Evolutionary conservation across 2,113 vertebrate genomes (phyloP).

Genomic region (Bothrops jararaca): DNA sequence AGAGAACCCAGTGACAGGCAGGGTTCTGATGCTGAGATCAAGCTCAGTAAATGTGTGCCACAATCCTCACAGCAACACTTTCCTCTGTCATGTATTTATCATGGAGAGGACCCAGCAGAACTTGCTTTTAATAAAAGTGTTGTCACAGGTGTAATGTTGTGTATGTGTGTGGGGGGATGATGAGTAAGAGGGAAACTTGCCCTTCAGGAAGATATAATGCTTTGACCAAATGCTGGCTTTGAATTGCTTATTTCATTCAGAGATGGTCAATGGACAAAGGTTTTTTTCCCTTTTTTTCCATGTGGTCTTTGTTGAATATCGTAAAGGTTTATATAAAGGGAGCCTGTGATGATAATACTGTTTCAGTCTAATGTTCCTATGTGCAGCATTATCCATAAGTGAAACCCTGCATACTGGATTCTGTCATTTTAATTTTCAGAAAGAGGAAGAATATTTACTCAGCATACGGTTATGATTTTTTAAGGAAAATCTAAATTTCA

Average conservation of each 20-base stretch:
- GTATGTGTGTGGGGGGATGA: background rate
- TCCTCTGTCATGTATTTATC: background rate
- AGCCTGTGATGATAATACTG: slow-evolving; percentile 48
- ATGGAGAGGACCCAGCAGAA: background rate
- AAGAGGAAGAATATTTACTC: background rate
- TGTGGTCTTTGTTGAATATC: slow-evolving; percentile 51
- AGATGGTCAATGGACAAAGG: slow-evolving; percentile 32
- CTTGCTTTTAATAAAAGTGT: slow-evolving; percentile 16
- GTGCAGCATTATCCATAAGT: slow-evolving; percentile 45
- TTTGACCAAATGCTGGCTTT: slow-evolving; percentile 27
- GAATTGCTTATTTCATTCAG: slow-evolving; percentile 51
- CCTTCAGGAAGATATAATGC: slow-evolving; percentile 27
- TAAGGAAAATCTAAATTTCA: background rate
- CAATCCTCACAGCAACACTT: background rate
- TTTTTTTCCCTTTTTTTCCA: slow-evolving; percentile 35
- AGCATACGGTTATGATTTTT: background rate
- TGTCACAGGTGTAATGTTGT: background rate
- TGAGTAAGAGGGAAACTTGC: background rate
- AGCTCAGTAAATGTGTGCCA: background rate
- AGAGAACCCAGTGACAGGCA: background rate
- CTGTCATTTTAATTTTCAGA: slow-evolving; percentile 11
- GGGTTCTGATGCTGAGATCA: background rate
- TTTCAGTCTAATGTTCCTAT: slow-evolving; percentile 39
- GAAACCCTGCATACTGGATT: slow-evolving; percentile 42
- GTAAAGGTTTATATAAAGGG: slow-evolving; percentile 55